Base-by-base conservation (phyloP, 2,797 vertebrate species). In the Mus caroli region DNA sequence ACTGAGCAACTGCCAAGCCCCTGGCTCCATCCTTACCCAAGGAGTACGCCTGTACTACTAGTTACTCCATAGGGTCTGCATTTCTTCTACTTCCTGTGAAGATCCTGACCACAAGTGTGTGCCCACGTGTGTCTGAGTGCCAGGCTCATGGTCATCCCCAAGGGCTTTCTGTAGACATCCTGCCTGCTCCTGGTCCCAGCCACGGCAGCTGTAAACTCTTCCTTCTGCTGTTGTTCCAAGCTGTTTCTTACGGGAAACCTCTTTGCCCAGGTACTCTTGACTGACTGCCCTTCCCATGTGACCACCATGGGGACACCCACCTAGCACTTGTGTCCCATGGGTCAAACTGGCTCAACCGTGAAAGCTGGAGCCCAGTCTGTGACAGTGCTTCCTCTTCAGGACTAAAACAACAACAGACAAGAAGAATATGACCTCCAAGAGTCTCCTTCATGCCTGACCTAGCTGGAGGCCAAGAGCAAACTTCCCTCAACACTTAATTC, bases 41-140 rank as follows among this genome's bases (percentile, higher is more conserved):
- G 12, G 58, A 31, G 31, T 15, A 13, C 13, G 3, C 1, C 2
- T 0, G 0, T 17, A 12, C 15, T 7, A 1, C 10, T 0, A 0
- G 52, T 31, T 8, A 34, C 13, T 43, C 62, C 26, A 7, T 2
- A 4, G 43, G n/a, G 1, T 9, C 46, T 7, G 26, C 13, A 0
- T 67, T 69, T 73, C 78, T 52, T 71, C 73, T 4, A 0, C 52
- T 82, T 54, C 28, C 54, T 69, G 2, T 4, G 1, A 37, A 28
- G 40, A 62, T 34, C 50, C 75, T 75, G 13, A 10, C 14, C 79
- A 34, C 52, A 76, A 0, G 0, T 24, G 9, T 13, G 37, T 26
- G 24, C 34, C 40, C 43, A 43, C 15, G 6, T 13, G 80, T 84
- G 40, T 12, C 75, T 11, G 24, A 19, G 84, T 3, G 12, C 58